A percentile compares a stretch with the other conserved stretches of the same genome.
Conservation (phyloP, 2,113 vertebrate genomes). For the Tor tambroides region DNA sequence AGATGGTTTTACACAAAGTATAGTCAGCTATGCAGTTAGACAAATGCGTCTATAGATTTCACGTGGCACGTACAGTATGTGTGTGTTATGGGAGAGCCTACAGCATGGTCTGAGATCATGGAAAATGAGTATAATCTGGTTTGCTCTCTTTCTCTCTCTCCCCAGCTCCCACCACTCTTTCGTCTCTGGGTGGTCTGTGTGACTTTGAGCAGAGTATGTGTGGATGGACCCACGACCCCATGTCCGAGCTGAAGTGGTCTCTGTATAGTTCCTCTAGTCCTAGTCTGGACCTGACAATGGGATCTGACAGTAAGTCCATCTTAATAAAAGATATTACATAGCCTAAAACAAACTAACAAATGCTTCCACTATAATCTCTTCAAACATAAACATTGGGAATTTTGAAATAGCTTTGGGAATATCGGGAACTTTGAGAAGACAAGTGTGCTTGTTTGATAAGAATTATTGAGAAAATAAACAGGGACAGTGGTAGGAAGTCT, state of each 20-base stretch:
- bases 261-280: conserved; percentile 80
- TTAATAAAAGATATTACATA: background rate
- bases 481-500: background rate
- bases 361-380: conserved; percentile 1
- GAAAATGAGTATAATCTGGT: conserved; percentile 41
- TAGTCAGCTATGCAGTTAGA: background rate
- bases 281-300: conserved; percentile 75
- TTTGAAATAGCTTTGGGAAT: background rate
- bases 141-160: conserved; percentile 45
- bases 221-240: conserved; percentile 89
- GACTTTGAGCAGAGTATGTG: conserved; percentile 91
- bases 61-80: background rate
- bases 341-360: background rate
- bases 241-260: conserved; percentile 84
- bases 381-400: background rate
- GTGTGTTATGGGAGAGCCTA: conserved; percentile 40
- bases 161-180: conserved; percentile 67
- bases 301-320: conserved; percentile 72
- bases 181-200: conserved; percentile 85
- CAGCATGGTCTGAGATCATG: conserved; percentile 21
- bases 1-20: background rate
- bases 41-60: background rate
- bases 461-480: conserved; percentile 8
- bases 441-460: background rate
- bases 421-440: background rate